Conservation (phyloP, 1,140 invertebrate genomes). For the Listronotus oregonensis region DNA sequence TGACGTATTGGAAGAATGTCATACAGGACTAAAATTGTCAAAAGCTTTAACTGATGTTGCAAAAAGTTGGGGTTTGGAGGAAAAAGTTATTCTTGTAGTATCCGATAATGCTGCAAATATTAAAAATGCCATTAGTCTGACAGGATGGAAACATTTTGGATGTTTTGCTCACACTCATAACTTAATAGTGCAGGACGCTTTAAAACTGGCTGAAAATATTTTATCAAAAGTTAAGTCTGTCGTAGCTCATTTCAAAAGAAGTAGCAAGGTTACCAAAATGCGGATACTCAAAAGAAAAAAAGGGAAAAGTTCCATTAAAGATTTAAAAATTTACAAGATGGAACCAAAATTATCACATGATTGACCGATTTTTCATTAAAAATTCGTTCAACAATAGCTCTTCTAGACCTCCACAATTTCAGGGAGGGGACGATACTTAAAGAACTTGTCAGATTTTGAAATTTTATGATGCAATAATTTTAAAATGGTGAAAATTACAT, state of each 20-base stretch:
- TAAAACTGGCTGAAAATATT: constrained; percentile 18
- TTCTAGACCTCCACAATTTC: constrained; percentile 19
- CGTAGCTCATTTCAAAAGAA: constrained; percentile 45
- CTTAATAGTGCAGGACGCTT: constrained; percentile 43
- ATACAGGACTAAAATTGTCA: constrained; percentile 24
- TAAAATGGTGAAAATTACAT: constrained; percentile 47
- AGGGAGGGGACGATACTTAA: constrained; percentile 43
- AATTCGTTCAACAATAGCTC: constrained; percentile 40
- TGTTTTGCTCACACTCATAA: no score
- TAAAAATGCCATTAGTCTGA: constrained; percentile 26
- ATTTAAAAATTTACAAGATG: constrained; percentile 52
- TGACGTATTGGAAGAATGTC: not conserved
- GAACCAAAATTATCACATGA: constrained; percentile 52
- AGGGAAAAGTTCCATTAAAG: constrained; percentile 22
- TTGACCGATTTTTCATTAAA: constrained; percentile 48
- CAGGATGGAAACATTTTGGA: constrained; percentile 32
- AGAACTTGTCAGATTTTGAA: constrained; percentile 40
- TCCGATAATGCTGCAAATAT: constrained; percentile 41
- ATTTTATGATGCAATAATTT: constrained; percentile 40
- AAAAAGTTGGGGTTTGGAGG: constrained; percentile 33
- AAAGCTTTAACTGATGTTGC: constrained; percentile 35
- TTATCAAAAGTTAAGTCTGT: constrained; percentile 47
- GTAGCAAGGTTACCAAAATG: constrained; percentile 38
- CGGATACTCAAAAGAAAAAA: constrained; percentile 25
- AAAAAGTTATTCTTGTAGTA: constrained; percentile 31